A percentile compares a stretch with the other conserved stretches of the same genome.
Evolutionary conservation across 2,888 invertebrate genomes (phyloP).

Genomic region (Chloromyia formosa): DNA sequence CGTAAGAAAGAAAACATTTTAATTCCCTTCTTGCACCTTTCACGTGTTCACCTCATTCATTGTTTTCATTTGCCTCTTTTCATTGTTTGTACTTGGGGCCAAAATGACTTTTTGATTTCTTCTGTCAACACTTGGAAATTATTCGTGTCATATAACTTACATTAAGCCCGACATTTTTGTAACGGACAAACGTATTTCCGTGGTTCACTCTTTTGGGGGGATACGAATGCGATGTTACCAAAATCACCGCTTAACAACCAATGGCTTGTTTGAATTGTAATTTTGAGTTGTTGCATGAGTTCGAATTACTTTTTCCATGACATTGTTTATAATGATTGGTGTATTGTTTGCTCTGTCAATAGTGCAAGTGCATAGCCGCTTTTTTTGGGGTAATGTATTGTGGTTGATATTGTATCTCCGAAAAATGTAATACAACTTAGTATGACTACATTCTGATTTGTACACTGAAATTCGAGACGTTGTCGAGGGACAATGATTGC

Average conservation of each 20-base stretch:
- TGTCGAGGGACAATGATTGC: too few relatives aligned
- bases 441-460: too few relatives aligned
- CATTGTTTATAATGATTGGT: too few relatives aligned
- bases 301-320: neutral
- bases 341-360: too few relatives aligned
- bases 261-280: constrained; percentile 35
- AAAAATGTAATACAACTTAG: too few relatives aligned
- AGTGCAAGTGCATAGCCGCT: too few relatives aligned
- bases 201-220: neutral
- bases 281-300: constrained; percentile 23
- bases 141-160: neutral
- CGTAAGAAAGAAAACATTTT: too few relatives aligned
- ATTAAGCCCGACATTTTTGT: constrained; percentile 3
- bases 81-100: constrained; percentile 23
- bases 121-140: constrained; percentile 40
- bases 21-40: too few relatives aligned
- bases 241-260: constrained; percentile 20
- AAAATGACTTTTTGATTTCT: constrained; percentile 41
- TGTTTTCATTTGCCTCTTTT: constrained; percentile 4
- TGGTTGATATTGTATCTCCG: too few relatives aligned
- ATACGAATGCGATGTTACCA: constrained; percentile 1
- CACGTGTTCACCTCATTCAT: neutral
- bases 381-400: too few relatives aligned
- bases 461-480: too few relatives aligned
- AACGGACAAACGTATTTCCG: constrained; percentile 8